These are phyloP conservation scores for Microdon myrmicae DNA, from an alignment of 2,888 invertebrate genomes.

Conservation along the genomic window DNA sequence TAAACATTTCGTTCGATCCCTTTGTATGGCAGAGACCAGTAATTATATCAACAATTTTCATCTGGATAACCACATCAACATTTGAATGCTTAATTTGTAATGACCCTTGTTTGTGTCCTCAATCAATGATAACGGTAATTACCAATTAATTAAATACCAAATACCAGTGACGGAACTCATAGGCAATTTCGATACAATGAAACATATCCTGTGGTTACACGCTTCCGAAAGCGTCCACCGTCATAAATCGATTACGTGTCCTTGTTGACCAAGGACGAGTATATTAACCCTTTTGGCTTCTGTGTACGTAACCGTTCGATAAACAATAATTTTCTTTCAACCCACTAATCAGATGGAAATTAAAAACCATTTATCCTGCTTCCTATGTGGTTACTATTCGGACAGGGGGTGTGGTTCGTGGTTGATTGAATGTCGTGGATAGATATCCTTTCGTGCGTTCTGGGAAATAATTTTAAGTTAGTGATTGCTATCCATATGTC, in stretches of 20 bases:
- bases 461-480: conserved; percentile 6
- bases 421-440: conserved; percentile 49
- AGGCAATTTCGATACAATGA: neutral
- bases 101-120: conserved; percentile 1
- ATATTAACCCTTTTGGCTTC: conserved; percentile 38
- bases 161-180: neutral
- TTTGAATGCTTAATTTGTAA: conserved; percentile 16
- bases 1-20: too few species aligned
- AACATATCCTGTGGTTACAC: conserved; percentile 35
- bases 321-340: conserved; percentile 49
- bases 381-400: conserved; percentile 13
- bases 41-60: neutral
- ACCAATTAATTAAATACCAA: conserved; percentile 15
- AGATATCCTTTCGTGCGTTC: neutral
- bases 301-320: conserved; percentile 38
- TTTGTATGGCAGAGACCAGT: too few species aligned
- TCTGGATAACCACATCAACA: neutral
- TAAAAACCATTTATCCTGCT: conserved; percentile 47
- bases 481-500: neutral
- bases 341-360: conserved; percentile 48
- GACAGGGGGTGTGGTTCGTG: conserved; percentile 36
- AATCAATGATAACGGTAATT: conserved; percentile 17
- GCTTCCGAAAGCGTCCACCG: conserved; percentile 25
- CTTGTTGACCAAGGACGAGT: conserved; percentile 27
- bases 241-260: conserved; percentile 42